phyloP scores from a whole-genome alignment of 2,797 vertebrate genomes.

The Lepilemur septentrionalis region DNA sequence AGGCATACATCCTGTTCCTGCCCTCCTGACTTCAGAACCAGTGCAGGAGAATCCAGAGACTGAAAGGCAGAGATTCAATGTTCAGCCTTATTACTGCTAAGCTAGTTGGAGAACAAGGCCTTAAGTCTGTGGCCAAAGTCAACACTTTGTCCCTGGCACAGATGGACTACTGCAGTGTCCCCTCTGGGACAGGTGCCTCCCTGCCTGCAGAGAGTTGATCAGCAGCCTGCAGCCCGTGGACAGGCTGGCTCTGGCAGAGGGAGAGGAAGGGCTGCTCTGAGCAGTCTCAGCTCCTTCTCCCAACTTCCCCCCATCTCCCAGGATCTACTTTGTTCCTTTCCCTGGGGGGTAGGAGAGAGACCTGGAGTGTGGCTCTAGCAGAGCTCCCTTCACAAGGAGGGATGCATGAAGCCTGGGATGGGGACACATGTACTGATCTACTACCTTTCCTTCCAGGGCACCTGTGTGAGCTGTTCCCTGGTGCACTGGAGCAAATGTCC shows the following conservation, averaged over 20 bases:
- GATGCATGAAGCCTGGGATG: not conserved
- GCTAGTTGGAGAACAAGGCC: not conserved
- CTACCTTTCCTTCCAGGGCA: slow-evolving; percentile 73
- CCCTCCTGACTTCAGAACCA: not conserved
- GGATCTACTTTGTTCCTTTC: not conserved
- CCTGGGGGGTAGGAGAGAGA: not conserved
- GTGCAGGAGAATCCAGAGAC: not conserved
- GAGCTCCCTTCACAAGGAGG: not conserved
- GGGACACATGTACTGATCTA: not conserved
- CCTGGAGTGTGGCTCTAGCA: not conserved
- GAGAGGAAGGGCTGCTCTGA: not conserved
- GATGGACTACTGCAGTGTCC: not conserved
- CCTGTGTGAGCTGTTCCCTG: slow-evolving; percentile 79
- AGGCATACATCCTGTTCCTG: not conserved
- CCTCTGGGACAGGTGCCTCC: not conserved
- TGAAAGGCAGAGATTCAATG: not conserved
- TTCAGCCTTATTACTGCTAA: not conserved
- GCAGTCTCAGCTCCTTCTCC: not conserved
- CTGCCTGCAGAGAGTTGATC: not conserved
- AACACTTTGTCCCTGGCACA: not conserved
- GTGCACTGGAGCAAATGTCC: slow-evolving; percentile 78
- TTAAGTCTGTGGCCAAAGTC: not conserved
- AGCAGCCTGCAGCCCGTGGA: not conserved
- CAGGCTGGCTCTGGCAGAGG: not conserved
- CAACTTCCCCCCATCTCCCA: too few species aligned